phyloP scores from a whole-genome alignment of 2,888 invertebrate genomes.

The Frankliniella fusca region DNA sequence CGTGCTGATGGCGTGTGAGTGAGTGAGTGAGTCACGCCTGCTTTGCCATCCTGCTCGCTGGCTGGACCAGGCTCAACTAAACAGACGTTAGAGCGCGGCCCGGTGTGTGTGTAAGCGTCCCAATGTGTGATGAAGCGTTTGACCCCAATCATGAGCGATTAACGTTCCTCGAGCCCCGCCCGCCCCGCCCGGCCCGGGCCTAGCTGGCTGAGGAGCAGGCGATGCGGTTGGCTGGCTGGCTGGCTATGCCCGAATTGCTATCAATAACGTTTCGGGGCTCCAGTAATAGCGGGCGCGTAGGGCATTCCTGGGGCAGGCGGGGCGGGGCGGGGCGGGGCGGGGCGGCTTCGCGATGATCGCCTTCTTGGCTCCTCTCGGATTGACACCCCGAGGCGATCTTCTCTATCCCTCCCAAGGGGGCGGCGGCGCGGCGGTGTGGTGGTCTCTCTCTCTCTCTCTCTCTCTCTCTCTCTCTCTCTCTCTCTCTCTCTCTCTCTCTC shows the following conservation, averaged over 20 bases:
- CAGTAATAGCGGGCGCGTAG: not conserved
- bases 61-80: not conserved
- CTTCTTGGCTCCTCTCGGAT: too few species aligned
- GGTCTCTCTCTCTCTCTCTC: too few species aligned
- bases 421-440: not conserved
- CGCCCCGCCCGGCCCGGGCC: too few species aligned
- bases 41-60: not conserved
- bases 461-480: too few species aligned
- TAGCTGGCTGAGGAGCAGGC: too few species aligned
- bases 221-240: not conserved
- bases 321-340: not conserved
- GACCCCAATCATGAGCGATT: slow-evolving; percentile 8
- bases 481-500: too few species aligned
- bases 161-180: not conserved
- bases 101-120: not conserved
- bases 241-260: not conserved
- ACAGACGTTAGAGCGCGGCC: not conserved
- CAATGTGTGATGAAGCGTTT: not conserved
- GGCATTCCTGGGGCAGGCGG: not conserved
- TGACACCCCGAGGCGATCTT: too few species aligned
- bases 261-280: slow-evolving; percentile 12
- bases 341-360: not conserved
- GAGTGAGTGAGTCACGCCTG: not conserved
- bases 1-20: not conserved
- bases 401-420: not conserved